Evolutionary conservation across 1,140 invertebrate species (phyloP), one percentile per base, ranked within the genome.

Genomic region (Drosophila jambulina): DNA sequence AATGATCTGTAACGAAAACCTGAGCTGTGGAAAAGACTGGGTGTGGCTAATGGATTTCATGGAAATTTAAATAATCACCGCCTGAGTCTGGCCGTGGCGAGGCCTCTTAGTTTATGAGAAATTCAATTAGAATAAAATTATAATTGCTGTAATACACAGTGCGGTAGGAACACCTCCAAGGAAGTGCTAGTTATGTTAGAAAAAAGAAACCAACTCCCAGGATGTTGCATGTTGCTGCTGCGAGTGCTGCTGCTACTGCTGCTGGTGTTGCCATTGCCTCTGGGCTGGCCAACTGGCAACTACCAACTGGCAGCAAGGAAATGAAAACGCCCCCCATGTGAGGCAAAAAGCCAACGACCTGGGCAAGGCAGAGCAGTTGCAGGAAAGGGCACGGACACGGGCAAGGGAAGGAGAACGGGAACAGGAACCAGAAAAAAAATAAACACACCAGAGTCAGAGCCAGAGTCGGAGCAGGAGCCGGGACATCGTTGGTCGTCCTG

Each of bases 301-400:
- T 53, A 53, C 29, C 49, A 53, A 53, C 49, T 53, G 29, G 43
- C 59, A 68, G 67, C 70, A 90, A 82, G 81, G 74, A 90, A 79
- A 90, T 90, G 83, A 79, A 90, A 90, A 90, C 85, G 85, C 81
- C 70, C 53, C 85, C 85, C 85, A 85, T 90, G 75, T 71, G 75
- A 85, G 81, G 70, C 75, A 84, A 76, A 82, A 90, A 88, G 85
- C 78, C 85, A 90, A 90, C 81, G 85, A 90, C 85, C 85, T 90
- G 84, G 77, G 54, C 61, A 45, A 42, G 46, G 40, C 56, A 42
- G 43, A 75, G 29, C 65, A 51, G 60, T 23, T 63, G 17, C 15
- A 54, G 46, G 13, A 46, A n/a, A 10, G 46, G 42, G 10, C 60
- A 58, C 15, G 49, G 56, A 43, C 13, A 49, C 13, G 34, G 34